Base-by-base conservation (phyloP, 2,113 vertebrate genomes). In the Ammodytes marinus region DNA sequence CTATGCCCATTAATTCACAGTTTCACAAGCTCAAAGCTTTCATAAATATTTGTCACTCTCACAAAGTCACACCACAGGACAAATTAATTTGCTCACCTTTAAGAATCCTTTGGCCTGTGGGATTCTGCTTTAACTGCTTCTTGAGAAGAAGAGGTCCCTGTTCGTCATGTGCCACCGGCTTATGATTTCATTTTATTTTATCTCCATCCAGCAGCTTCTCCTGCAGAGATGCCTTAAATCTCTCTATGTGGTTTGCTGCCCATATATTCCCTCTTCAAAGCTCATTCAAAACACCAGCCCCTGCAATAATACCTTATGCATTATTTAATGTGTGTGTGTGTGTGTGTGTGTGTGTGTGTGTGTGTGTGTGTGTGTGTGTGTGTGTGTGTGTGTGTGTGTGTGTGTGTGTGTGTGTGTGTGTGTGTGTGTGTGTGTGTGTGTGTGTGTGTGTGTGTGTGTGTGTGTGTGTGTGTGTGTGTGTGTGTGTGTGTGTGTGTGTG, bases 291-390 rank as follows among this genome's bases (percentile, higher is more conserved):
- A 88, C 47, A 49, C 64, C 15, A 64, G 79, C 72, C 49, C 35
- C 74, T 68, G 73, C 78, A 87, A 88, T 92, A 93, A 89, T 80
- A 69, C 61, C 50, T 19, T 74, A 60, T 89, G 84, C 69, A 91
- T 92, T 88, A 91, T 91, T 92, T 88, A 89, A 61, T 55, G 37
- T 69, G 49, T 66, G 66, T 67, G 53, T 49, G n/a, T 58, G 19
- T 45, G 58, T 19, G 35, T 49, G 66, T 27, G 47, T 42, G 45
- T 14, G 58, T 10, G 19, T 59, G 67, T 43, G 40, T 42, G 43
- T 73, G 55, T 10, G 54, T 45, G 11, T 59, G 66, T 12, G 8
- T 74, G 14, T 80, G 27, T 77, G 55, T 55, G n/a, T 60, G 19
- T 55, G 47, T 39, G 13, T 47, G 68, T 49, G 54, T 53, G 45